Evolutionary conservation across 2,888 invertebrate genomes (phyloP).

Genomic region (Nymphalis polychloros): DNA sequence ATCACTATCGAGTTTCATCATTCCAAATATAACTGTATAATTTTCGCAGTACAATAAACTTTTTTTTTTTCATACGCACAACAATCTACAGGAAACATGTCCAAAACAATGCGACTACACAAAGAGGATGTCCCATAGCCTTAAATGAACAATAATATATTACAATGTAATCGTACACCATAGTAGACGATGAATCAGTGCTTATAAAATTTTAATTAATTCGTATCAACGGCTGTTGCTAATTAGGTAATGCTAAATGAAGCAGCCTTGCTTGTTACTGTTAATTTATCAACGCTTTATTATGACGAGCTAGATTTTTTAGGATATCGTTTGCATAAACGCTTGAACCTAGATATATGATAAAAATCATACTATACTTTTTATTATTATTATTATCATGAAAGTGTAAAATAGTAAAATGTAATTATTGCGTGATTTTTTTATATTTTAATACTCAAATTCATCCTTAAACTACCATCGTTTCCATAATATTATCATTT

Average conservation of each 20-base stretch:
- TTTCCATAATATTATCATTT: too few species aligned
- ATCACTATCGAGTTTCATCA: background rate
- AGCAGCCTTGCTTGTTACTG: slow-evolving; percentile 20
- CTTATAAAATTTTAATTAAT: slow-evolving; percentile 41
- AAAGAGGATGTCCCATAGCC: slow-evolving; percentile 63
- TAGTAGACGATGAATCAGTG: slow-evolving; percentile 40
- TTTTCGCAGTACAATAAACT: background rate
- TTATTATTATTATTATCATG: too few species aligned
- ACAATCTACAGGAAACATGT: slow-evolving; percentile 50
- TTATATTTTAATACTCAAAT: too few species aligned
- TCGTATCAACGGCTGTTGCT: slow-evolving; percentile 10
- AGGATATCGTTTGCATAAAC: background rate
- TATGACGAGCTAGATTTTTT: background rate
- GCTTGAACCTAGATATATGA: too few species aligned
- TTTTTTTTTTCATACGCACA: slow-evolving; percentile 3
- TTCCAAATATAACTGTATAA: background rate
- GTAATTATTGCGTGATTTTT: too few species aligned
- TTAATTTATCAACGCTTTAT: slow-evolving; percentile 11
- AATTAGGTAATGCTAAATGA: slow-evolving; percentile 31
- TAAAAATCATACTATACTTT: too few species aligned
- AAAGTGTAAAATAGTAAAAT: too few species aligned
- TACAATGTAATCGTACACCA: slow-evolving; percentile 38
- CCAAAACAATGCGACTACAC: slow-evolving; percentile 49
- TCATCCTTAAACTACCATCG: too few species aligned
- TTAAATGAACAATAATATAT: slow-evolving; percentile 48